Evolutionary conservation across 2,113 vertebrate genomes (phyloP).

Genomic region (Circaetus gallicus): DNA sequence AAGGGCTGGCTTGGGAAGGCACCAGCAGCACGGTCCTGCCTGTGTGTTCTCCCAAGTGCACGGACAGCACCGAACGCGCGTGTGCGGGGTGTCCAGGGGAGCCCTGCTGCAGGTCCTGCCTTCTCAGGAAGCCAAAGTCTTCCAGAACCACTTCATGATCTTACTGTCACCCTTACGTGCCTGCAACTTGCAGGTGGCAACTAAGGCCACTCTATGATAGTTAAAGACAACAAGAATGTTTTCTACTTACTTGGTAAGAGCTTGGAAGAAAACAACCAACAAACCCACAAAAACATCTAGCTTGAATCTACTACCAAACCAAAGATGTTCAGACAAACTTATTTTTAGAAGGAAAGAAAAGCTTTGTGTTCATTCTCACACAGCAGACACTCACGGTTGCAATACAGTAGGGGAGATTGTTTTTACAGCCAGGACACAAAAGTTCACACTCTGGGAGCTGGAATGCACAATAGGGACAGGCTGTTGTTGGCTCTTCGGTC

Average conservation of each 20-base stretch:
- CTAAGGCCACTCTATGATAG: neutral
- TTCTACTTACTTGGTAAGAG: neutral
- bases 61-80: accelerated
- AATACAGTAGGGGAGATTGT: constrained; percentile 93
- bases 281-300: neutral
- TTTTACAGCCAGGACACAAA: constrained; percentile 92
- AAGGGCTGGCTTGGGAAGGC: neutral
- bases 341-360: neutral
- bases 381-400: constrained; percentile 79
- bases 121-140: neutral
- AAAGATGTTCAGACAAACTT: neutral
- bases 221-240: neutral
- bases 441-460: constrained; percentile 89
- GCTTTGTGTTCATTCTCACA: neutral
- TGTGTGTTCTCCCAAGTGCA: too few relatives aligned
- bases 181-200: neutral
- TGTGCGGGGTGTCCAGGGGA: too few relatives aligned
- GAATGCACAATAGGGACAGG: constrained; percentile 88
- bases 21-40: neutral
- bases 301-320: neutral
- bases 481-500: constrained; percentile 85
- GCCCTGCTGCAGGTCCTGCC: neutral
- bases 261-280: neutral
- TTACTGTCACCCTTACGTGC: neutral
- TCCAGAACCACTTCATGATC: neutral